phyloP scores from a whole-genome alignment of 2,113 vertebrate genomes.

The Microtus pennsylvanicus region DNA sequence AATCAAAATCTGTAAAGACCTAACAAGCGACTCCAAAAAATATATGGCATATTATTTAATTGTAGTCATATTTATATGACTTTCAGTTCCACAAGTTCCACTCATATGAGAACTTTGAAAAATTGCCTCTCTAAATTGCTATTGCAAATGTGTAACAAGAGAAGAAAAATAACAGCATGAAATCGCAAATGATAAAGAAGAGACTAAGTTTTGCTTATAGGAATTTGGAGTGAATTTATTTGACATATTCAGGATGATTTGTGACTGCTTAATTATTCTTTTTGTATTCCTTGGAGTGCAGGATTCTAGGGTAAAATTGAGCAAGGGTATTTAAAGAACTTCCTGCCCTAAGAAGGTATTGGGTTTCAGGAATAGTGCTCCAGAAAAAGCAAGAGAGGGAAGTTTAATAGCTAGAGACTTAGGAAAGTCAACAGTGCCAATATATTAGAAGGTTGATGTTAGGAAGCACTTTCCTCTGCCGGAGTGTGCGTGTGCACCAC shows the following conservation, averaged over 20 bases:
- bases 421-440: slow-evolving; percentile 79
- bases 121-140: slow-evolving; percentile 34
- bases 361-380: slow-evolving; percentile 75
- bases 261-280: slow-evolving; percentile 71
- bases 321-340: slow-evolving; percentile 75
- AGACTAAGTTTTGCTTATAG: slow-evolving; percentile 22
- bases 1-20: slow-evolving; percentile 27
- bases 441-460: slow-evolving; percentile 79
- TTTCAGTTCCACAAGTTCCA: not conserved
- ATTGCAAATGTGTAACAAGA: slow-evolving; percentile 22
- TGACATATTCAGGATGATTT: slow-evolving; percentile 73
- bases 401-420: slow-evolving; percentile 72
- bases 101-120: not conserved
- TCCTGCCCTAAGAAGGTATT: slow-evolving; percentile 79
- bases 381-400: slow-evolving; percentile 73
- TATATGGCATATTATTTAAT: slow-evolving; percentile 4
- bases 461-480: slow-evolving; percentile 64
- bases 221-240: slow-evolving; percentile 23
- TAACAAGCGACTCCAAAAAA: slow-evolving; percentile 41
- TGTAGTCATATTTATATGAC: not conserved
- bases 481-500: slow-evolving; percentile 1
- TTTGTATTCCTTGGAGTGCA: slow-evolving; percentile 51
- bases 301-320: slow-evolving; percentile 69
- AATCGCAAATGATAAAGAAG: not conserved
- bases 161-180: slow-evolving; percentile 1